A percentile compares a stretch with the other conserved stretches of the same genome.
Evolutionary conservation across 2,113 vertebrate species (phyloP).

Genomic region (Lagopus muta): DNA sequence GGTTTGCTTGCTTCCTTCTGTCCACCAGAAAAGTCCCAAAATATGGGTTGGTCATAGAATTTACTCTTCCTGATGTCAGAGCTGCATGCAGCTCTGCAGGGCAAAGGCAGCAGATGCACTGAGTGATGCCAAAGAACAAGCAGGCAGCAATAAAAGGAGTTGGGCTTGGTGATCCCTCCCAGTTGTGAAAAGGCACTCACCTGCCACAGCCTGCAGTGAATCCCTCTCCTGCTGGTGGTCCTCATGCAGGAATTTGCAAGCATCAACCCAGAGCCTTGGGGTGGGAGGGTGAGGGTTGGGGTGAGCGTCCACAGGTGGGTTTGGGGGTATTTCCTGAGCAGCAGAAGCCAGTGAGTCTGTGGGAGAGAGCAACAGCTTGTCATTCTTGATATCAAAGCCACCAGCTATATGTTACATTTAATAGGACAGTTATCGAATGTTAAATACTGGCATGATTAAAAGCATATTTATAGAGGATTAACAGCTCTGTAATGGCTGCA

Average conservation of each 20-base stretch:
- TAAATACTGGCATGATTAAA: slow-evolving; percentile 71
- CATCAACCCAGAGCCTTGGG: fast-evolving
- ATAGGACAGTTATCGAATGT: slow-evolving; percentile 48
- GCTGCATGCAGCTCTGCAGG: not conserved
- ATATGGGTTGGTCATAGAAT: not conserved
- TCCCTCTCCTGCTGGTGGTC: not conserved
- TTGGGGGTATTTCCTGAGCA: not conserved
- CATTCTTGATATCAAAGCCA: not conserved
- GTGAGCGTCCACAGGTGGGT: not conserved
- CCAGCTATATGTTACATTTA: slow-evolving; percentile 33
- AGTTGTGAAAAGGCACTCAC: not conserved
- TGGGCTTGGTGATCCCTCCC: not conserved
- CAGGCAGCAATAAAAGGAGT: not conserved
- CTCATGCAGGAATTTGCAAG: not conserved
- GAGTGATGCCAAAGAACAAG: not conserved
- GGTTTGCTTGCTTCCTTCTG: not conserved
- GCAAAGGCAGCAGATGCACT: not conserved
- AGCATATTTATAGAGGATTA: slow-evolving; percentile 74
- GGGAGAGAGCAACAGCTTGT: not conserved
- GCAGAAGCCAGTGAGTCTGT: slow-evolving; percentile 47
- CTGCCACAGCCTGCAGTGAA: not conserved
- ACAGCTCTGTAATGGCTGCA: slow-evolving; percentile 54
- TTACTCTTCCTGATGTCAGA: not conserved
- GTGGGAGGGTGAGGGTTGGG: not conserved
- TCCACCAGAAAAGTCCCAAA: not conserved